phyloP scores from a whole-genome alignment of 2,888 invertebrate genomes.

The Chorisops tibialis region DNA sequence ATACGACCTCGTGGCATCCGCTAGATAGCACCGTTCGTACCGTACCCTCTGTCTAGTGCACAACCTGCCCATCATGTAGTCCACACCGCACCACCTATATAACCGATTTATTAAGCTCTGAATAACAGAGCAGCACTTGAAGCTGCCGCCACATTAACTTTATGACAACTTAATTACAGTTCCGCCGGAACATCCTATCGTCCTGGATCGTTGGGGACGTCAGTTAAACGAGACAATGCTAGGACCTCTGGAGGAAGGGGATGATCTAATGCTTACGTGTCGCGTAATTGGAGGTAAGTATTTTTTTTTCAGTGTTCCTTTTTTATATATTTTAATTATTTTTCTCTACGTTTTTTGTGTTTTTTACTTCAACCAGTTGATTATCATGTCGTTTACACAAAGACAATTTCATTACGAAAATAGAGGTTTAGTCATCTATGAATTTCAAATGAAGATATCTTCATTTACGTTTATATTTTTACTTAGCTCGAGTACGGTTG shows the following conservation, averaged over 20 bases:
- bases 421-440: no score
- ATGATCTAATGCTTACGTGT: constrained; percentile 72
- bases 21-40: background rate
- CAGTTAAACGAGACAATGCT: constrained; percentile 68
- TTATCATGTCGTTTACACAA: no score
- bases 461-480: no score
- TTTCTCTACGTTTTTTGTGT: no score
- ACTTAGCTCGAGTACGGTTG: no score
- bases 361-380: no score
- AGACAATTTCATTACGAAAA: background rate
- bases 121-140: constrained; percentile 4
- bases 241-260: constrained; percentile 74
- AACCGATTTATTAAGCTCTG: constrained; percentile 19
- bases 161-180: constrained; percentile 54
- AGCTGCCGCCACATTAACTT: constrained; percentile 21
- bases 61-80: background rate
- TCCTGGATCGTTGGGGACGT: constrained; percentile 72
- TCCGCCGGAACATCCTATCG: constrained; percentile 74
- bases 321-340: no score
- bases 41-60: background rate
- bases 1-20: background rate
- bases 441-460: no score
- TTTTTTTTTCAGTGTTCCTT: background rate
- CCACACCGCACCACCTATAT: background rate
- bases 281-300: constrained; percentile 71